phyloP scores from a whole-genome alignment of 2,113 vertebrate species.

The Scortum barcoo region DNA sequence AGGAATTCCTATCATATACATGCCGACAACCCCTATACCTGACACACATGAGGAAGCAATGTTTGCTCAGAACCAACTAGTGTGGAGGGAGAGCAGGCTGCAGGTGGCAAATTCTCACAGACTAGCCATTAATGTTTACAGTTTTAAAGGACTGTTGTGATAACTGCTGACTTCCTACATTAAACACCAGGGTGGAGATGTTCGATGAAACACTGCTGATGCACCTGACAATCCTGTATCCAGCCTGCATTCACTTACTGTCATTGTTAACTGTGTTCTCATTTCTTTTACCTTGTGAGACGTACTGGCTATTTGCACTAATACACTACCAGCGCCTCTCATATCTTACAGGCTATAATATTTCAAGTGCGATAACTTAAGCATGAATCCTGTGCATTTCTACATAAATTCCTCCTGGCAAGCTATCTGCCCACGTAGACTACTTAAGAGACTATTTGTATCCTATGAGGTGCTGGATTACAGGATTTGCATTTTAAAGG shows the following conservation, averaged over 20 bases:
- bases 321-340: not conserved
- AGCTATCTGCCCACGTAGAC: conserved; percentile 16
- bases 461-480: conserved; percentile 60
- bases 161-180: not conserved
- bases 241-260: not conserved
- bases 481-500: conserved; percentile 75
- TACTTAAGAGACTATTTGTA: conserved; percentile 58
- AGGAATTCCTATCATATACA: not conserved
- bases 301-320: not conserved
- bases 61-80: not conserved
- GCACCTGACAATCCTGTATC: not conserved
- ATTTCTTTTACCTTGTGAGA: not conserved
- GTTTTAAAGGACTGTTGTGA: not conserved
- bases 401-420: conserved; percentile 23
- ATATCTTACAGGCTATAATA: not conserved
- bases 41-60: not conserved
- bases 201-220: not conserved
- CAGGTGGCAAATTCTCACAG: not conserved
- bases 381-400: conserved; percentile 29
- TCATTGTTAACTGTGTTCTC: not conserved
- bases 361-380: conserved; percentile 14
- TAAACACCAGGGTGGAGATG: not conserved
- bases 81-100: no score
- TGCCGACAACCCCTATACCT: conserved; percentile 5
- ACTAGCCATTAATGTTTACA: not conserved